Base-by-base conservation (phyloP, 2,797 vertebrate species). In the Phrynocephalus forsythii region DNA sequence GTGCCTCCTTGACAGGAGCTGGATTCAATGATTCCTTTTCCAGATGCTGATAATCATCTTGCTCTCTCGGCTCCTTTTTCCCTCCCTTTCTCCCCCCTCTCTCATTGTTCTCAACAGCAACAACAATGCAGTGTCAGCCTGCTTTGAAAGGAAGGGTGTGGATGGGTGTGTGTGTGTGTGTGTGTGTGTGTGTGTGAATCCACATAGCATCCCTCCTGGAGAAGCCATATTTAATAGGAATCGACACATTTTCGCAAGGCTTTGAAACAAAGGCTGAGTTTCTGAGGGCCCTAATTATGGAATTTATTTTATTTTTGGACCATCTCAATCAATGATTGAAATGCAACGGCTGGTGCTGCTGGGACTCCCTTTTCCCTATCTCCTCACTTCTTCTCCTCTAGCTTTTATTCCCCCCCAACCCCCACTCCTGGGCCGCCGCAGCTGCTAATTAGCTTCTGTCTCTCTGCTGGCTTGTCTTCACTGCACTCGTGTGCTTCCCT, bases 391-490 rank as follows among this genome's bases (percentile, higher is more conserved):
- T 85, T 1, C 33, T 33, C 9, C 52, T 56, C 52, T 10, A 10
- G 1, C 84, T 84, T 75, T 81, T 88, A 5, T 68, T 30, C 20
- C n/a, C 20, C 15, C 38, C 38, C 38, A 44, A 44, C 38, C 38
- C 38, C 38, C 38, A 44, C 38, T 44, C 38, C 38, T 44, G 38
- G 38, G 38, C 38, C 38, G 38, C 38, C 4, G 5, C 38, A 67
- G 24, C 44, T 33, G 88, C 13, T 56, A 89, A 26, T 0, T 87
- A 80, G 72, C 24, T 18, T 85, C 92, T 84, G 13, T 72, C 89
- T 78, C 69, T 87, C 73, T 66, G 72, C 80, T 28, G 82, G 69
- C 13, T 38, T 89, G 38, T 87, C 48, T 90, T 72, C 77, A 84
- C 1, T 52, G 24, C 0, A 48, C 38, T 0, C 76, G 9, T 90